phyloP scores from a whole-genome alignment of 2,888 invertebrate species.

The Drosophila prostipennis region DNA sequence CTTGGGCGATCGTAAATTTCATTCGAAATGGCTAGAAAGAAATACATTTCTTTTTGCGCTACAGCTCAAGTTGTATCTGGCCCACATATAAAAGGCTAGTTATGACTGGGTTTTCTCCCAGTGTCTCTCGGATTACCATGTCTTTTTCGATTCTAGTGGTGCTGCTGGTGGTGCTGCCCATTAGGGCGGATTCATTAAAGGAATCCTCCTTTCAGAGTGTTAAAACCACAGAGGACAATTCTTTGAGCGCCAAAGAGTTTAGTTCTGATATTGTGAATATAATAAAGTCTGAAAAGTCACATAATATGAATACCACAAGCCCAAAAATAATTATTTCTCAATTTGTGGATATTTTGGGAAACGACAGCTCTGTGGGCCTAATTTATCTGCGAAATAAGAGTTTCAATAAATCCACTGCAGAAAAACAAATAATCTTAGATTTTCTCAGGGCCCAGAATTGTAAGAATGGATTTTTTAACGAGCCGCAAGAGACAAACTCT shows the following conservation, averaged over 20 bases:
- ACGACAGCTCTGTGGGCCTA: not conserved
- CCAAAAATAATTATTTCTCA: not conserved
- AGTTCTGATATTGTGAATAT: not conserved
- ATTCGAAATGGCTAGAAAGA: not conserved
- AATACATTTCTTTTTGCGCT: too few species aligned
- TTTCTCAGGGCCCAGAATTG: not conserved
- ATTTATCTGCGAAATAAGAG: not conserved
- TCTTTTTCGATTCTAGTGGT: not conserved
- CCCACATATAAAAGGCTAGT: conserved; percentile 12
- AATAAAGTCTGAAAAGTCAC: too few species aligned
- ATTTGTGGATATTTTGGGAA: not conserved
- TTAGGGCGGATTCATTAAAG: not conserved
- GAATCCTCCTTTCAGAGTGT: not conserved
- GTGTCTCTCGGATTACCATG: conserved; percentile 9
- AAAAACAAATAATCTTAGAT: not conserved
- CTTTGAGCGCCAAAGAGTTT: not conserved
- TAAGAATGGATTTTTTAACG: not conserved
- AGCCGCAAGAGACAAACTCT: not conserved
- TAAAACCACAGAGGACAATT: not conserved
- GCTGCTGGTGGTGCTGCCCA: conserved; percentile 6
- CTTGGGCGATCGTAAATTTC: not conserved
- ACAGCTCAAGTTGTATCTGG: too few species aligned
- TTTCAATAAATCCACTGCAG: not conserved
- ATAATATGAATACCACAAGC: not conserved
- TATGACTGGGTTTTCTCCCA: conserved; percentile 2